A percentile compares a stretch with the other conserved stretches of the same genome.
Evolutionary conservation across 2,888 invertebrate genomes (phyloP).

Genomic region (Dromius quadrimaculatus): DNA sequence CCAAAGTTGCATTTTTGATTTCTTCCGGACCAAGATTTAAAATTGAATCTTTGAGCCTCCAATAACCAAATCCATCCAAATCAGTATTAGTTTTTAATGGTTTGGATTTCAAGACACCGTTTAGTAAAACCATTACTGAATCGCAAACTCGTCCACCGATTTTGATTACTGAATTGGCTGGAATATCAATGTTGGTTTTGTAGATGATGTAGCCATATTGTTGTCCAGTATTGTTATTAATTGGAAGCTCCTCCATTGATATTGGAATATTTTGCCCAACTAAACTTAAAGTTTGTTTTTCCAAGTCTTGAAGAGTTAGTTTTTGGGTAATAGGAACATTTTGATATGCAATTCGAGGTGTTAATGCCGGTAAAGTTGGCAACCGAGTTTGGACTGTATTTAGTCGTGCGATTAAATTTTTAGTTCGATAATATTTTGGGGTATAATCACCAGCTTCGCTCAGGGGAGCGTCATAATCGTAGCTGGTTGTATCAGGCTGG

Average conservation of each 20-base stretch:
- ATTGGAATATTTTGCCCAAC: conserved; percentile 51
- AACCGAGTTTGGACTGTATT: conserved; percentile 60
- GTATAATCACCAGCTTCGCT: conserved; percentile 92
- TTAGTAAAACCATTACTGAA: conserved; percentile 68
- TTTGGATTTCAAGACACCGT: conserved; percentile 63
- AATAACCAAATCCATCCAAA: conserved; percentile 65
- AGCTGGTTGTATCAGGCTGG: conserved; percentile 65
- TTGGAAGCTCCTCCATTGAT: conserved; percentile 63
- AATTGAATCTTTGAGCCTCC: conserved; percentile 61
- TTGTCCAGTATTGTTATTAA: conserved; percentile 72
- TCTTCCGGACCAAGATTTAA: conserved; percentile 58
- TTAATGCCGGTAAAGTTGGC: conserved; percentile 62
- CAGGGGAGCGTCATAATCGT: conserved; percentile 85
- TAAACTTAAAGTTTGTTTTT: conserved; percentile 52
- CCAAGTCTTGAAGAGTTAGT: conserved; percentile 55
- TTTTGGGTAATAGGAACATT: conserved; percentile 57
- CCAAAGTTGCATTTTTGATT: conserved; percentile 61
- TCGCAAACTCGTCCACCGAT: conserved; percentile 66
- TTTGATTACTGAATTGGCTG: conserved; percentile 59
- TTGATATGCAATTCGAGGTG: conserved; percentile 61
- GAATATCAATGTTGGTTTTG: conserved; percentile 60
- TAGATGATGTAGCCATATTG: conserved; percentile 71
- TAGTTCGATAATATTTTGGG: conserved; percentile 80
- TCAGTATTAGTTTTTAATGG: conserved; percentile 59
- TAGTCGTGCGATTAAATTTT: conserved; percentile 67